Conservation (phyloP, 2,113 vertebrate species). For the Syngnathoides biaculeatus region DNA sequence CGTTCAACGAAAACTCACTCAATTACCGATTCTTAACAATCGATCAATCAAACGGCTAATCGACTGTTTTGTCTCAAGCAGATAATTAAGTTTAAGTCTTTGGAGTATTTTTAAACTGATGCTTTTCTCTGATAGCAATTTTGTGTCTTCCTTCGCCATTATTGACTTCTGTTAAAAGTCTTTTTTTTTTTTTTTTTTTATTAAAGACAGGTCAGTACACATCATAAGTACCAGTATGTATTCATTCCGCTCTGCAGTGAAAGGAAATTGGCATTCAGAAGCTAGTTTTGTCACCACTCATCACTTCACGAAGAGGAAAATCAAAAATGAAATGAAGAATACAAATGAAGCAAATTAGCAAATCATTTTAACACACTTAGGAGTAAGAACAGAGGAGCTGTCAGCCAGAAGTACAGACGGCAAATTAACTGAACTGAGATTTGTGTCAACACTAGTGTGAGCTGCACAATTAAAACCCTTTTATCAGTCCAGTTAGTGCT, state of each 20-base stretch:
- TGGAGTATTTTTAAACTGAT: neutral
- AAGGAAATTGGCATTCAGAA: neutral
- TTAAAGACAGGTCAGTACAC: neutral
- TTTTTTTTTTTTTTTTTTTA: no score
- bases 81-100: neutral
- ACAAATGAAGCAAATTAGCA: neutral
- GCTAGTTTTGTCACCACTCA: neutral
- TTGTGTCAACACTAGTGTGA: neutral
- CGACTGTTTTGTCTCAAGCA: neutral
- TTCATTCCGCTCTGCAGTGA: neutral
- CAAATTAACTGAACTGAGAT: slow-evolving; percentile 8
- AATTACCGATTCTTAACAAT: neutral
- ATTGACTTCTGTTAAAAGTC: neutral
- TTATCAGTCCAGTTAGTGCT: neutral
- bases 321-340: neutral
- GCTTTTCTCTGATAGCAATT: neutral
- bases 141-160: neutral
- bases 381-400: neutral
- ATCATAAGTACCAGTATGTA: neutral
- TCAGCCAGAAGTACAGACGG: neutral
- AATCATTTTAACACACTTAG: neutral
- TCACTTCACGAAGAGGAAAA: neutral
- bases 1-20: no score
- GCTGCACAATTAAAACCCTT: neutral
- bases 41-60: slow-evolving; percentile 10